Base-by-base conservation (phyloP, 1,140 invertebrate genomes). In the Microplitis demolitor region DNA sequence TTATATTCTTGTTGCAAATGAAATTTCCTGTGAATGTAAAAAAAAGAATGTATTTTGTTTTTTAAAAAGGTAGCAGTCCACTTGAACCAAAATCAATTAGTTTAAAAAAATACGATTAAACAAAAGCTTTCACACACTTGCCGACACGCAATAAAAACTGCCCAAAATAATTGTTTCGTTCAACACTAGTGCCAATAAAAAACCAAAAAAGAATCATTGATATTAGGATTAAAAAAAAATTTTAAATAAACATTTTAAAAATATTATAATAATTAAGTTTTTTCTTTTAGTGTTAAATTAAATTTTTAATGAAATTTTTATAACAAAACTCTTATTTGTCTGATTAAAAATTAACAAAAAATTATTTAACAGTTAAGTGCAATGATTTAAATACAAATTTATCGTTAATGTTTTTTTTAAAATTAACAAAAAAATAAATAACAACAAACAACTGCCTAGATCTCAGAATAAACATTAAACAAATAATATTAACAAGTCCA, bases 381-480 rank as follows among this genome's bases (percentile, higher is more conserved):
- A 60, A 58, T 58, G 11, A 31, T 53, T n/a, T 73, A 39, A 71
- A 71, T 66, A 72, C 73, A 16, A 69, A 69, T 67, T 79, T 74
- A 79, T 45, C 39, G 6, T 11, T 75, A 51, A 72, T 73, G 76
- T 74, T 77, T 82, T 78, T 81, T 71, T 72, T 24, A 24, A 24
- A 24, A 1, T 24, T 24, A 24, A 24, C 0, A 24, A 62, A 80
- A 76, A 77, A 54, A n/a, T n/a, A 51, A 69, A 79, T 69, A 78
- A 82, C 74, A 79, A 82, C 78, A 84, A 75, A 78, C 78, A 85
- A 85, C 84, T 86, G 82, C 84, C 82, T 85, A 85, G 82, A 82
- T 80, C 82, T 83, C 79, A 82, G 77, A 72, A 84, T 82, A 78
- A 79, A 78, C 69, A 81, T 78, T 80, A 66, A 78, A 83, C 74